Evolutionary conservation across 2,797 vertebrate genomes (phyloP).

Genomic region (Moxostoma hubbsi): DNA sequence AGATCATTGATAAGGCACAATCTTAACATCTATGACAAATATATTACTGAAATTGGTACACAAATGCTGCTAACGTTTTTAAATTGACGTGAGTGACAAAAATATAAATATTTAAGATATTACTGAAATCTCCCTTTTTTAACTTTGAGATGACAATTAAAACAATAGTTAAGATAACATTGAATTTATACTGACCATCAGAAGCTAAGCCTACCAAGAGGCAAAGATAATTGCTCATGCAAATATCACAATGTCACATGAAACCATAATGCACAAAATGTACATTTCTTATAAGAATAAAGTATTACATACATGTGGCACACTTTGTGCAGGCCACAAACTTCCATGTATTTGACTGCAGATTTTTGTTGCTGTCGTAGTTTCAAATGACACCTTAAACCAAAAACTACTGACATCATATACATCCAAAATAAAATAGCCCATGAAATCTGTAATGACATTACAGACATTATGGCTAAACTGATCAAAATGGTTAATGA

Average conservation of each 20-base stretch:
- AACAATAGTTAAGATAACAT: constrained; percentile 36
- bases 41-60: constrained; percentile 61
- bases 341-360: not conserved
- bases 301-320: constrained; percentile 14
- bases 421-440: not conserved
- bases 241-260: constrained; percentile 32
- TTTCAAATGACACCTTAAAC: not conserved
- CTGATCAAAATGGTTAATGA: not conserved
- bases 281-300: not conserved
- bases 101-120: constrained; percentile 61
- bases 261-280: constrained; percentile 16
- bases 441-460: not conserved
- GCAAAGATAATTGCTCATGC: constrained; percentile 23
- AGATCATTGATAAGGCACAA: constrained; percentile 62
- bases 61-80: constrained; percentile 52
- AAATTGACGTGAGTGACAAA: constrained; percentile 60
- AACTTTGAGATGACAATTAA: constrained; percentile 49
- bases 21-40: constrained; percentile 62
- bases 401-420: not conserved
- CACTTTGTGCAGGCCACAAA: constrained; percentile 5
- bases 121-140: constrained; percentile 65
- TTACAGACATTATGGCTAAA: not conserved
- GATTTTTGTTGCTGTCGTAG: not conserved
- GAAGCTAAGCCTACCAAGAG: constrained; percentile 35
- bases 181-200: constrained; percentile 48